Conservation (phyloP, 2,113 vertebrate species). For the Aix galericulata region DNA sequence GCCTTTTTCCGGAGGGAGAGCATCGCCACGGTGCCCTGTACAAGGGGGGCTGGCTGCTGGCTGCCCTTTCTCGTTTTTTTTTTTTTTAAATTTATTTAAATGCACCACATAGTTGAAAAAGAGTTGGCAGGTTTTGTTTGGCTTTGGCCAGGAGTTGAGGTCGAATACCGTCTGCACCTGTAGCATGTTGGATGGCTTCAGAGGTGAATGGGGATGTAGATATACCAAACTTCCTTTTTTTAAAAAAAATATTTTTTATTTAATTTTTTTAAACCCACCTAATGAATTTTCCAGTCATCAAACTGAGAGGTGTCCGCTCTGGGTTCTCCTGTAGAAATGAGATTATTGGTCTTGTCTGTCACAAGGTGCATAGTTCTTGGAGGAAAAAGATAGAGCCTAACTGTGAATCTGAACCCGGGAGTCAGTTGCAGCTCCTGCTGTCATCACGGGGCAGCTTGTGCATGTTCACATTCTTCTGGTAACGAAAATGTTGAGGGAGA, state of each 20-base stretch:
- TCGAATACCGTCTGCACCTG: neutral
- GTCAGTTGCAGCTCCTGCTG: constrained; percentile 15
- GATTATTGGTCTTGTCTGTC: constrained; percentile 6
- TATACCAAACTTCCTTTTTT: neutral
- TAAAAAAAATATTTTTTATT: too few species aligned
- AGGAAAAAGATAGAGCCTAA: neutral
- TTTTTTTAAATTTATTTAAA: neutral
- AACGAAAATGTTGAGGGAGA: constrained; percentile 5
- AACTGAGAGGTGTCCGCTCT: neutral
- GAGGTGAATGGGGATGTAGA: neutral
- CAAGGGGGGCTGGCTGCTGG: neutral
- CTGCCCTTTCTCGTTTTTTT: neutral
- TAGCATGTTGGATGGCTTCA: neutral
- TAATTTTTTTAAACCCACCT: neutral
- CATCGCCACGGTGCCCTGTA: neutral
- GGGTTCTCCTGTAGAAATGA: constrained; percentile 44
- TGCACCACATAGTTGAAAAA: rapidly evolving
- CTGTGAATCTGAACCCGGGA: constrained; percentile 13
- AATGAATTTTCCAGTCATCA: constrained; percentile 46
- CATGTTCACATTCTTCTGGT: neutral
- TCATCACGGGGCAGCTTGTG: neutral
- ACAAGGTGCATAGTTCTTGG: constrained; percentile 11
- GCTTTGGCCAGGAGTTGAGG: neutral
- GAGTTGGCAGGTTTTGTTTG: neutral
- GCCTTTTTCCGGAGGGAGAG: rapidly evolving